Percentiles rank a stretch among this genome's conserved stretches.
These are phyloP conservation scores for Heliconius hermathena DNA, from an alignment of 1,140 invertebrate genomes.

Conservation along the genomic window DNA sequence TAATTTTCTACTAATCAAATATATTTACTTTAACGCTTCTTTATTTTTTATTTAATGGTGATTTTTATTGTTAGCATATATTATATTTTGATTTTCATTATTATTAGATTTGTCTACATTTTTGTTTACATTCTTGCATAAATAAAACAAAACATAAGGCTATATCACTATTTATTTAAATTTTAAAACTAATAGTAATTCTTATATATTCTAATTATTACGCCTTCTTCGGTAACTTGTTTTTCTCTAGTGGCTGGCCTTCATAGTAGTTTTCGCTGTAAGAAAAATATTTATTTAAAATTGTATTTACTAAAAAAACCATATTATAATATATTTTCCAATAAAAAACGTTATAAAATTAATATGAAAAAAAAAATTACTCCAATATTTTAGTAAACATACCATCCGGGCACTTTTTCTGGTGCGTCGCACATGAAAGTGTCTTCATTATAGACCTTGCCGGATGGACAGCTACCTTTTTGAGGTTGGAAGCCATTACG, in stretches of 20 bases:
- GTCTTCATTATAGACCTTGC: slow-evolving; percentile 91
- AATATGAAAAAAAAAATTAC: too few relatives aligned
- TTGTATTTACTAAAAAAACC: not conserved
- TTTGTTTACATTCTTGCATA: not conserved
- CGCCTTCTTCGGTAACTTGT: slow-evolving; percentile 76
- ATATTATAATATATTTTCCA: not conserved
- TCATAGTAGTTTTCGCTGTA: slow-evolving; percentile 88
- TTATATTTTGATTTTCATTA: not conserved
- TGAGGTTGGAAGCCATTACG: slow-evolving; percentile 89
- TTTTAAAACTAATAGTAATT: slow-evolving; percentile 45
- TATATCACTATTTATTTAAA: slow-evolving; percentile 51
- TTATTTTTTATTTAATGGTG: too few relatives aligned
- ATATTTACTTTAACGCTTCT: too few relatives aligned
- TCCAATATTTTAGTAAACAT: too few relatives aligned
- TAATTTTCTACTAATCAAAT: too few relatives aligned
- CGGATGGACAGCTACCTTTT: slow-evolving; percentile 88
- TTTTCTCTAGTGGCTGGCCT: slow-evolving; percentile 74
- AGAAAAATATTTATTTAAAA: slow-evolving; percentile 52
- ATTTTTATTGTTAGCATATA: not conserved
- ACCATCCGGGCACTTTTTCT: slow-evolving; percentile 92
- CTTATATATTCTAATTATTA: slow-evolving; percentile 57
- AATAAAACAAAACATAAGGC: slow-evolving; percentile 23
- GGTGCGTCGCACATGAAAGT: slow-evolving; percentile 91
- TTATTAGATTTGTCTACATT: not conserved
- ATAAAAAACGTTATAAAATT: not conserved